Percentiles rank a stretch among this genome's conserved stretches.
Evolutionary conservation across 64 coral and sea anemone species (phyloP).

Genomic region (Pocillopora damicornis): DNA sequence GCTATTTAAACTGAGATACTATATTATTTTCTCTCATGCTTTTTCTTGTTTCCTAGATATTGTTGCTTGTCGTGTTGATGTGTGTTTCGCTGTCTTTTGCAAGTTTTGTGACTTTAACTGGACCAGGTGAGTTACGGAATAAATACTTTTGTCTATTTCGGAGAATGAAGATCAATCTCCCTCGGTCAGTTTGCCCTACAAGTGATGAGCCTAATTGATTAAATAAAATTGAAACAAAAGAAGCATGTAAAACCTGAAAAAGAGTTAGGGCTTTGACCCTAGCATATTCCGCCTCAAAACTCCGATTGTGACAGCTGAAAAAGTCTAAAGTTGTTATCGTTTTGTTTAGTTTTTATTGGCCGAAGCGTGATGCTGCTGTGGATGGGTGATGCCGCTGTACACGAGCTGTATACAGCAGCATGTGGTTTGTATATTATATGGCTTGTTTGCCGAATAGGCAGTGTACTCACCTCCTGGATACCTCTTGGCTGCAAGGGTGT

Average conservation of each 20-base stretch:
- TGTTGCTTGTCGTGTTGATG: constrained; percentile 81
- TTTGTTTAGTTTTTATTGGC: constrained; percentile 70
- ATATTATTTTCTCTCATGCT: background rate
- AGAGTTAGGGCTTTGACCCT: no score
- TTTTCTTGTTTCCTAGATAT: constrained; percentile 52
- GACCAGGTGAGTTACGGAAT: constrained; percentile 59
- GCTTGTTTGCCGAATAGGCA: constrained; percentile 74
- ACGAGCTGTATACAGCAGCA: constrained; percentile 96
- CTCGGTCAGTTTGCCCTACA: no score
- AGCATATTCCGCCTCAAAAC: no score
- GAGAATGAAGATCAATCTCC: no score
- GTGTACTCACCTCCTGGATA: constrained; percentile 78
- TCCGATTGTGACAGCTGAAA: background rate
- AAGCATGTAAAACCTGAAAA: no score
- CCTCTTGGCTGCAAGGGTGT: constrained; percentile 82
- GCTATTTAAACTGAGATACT: background rate
- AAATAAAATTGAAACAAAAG: no score
- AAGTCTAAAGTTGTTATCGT: background rate
- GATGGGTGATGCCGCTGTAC: constrained; percentile 80
- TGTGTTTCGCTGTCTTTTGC: constrained; percentile 85
- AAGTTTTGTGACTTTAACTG: constrained; percentile 87
- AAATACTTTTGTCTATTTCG: background rate
- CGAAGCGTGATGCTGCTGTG: constrained; percentile 83
- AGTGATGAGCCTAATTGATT: no score
- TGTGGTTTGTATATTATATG: constrained; percentile 96